These are phyloP conservation scores for Netta rufina DNA, from an alignment of 2,797 vertebrate genomes.

Conservation along the genomic window DNA sequence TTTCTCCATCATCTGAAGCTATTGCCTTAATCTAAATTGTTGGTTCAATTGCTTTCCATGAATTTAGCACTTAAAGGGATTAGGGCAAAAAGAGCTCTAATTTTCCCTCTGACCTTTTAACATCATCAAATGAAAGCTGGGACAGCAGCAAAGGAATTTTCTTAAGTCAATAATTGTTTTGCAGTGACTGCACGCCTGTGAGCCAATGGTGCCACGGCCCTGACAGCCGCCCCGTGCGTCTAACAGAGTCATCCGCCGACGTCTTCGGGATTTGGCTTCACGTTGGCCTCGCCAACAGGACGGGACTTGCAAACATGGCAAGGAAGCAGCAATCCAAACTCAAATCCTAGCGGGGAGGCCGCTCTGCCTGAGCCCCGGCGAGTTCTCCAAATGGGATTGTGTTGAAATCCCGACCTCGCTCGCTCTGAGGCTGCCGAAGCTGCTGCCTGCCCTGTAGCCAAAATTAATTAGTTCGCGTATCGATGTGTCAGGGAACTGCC, in stretches of 20 bases:
- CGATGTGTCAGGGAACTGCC: slow-evolving; percentile 11
- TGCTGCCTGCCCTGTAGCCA: slow-evolving; percentile 11
- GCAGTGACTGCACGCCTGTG: not conserved
- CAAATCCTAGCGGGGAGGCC: not conserved
- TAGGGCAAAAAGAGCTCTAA: not conserved
- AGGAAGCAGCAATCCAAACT: slow-evolving; percentile 32
- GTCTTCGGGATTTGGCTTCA: slow-evolving; percentile 1
- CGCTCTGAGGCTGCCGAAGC: slow-evolving; percentile 36
- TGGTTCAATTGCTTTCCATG: slow-evolving; percentile 37
- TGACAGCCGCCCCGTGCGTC: not conserved
- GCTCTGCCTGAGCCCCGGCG: slow-evolving; percentile 11
- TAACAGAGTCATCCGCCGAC: not conserved
- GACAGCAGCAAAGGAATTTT: slow-evolving; percentile 13
- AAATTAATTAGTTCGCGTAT: slow-evolving; percentile 52
- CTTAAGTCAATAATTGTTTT: slow-evolving; percentile 30
- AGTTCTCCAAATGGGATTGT: slow-evolving; percentile 34
- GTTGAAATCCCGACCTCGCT: slow-evolving; percentile 61
- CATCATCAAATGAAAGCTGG: not conserved
- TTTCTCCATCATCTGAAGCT: slow-evolving; percentile 3
- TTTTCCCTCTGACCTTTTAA: slow-evolving; percentile 52
- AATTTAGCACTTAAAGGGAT: slow-evolving; percentile 48
- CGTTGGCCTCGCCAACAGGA: not conserved
- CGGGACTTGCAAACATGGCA: slow-evolving; percentile 35
- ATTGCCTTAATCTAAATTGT: slow-evolving; percentile 17
- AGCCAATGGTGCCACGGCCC: not conserved